phyloP scores from a whole-genome alignment of 37 sponge, comb jelly and placozoan species.

The Ephydatia muelleri region DNA sequence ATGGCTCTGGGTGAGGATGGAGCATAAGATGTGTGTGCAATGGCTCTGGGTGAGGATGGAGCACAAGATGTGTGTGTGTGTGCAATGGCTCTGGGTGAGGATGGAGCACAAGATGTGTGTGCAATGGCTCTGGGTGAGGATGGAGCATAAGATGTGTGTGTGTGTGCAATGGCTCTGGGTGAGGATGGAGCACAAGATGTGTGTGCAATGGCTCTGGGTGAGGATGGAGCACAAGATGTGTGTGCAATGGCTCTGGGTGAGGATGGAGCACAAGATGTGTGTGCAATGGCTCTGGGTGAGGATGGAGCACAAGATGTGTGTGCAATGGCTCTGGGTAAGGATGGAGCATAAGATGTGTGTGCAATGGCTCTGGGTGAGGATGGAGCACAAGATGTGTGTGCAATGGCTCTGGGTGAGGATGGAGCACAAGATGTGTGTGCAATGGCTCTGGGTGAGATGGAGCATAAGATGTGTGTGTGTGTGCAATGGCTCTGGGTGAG shows the following conservation, averaged over 20 bases:
- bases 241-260: not conserved
- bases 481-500: too few relatives aligned
- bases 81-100: not conserved
- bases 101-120: not conserved
- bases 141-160: not conserved
- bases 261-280: not conserved
- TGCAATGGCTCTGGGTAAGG: too few relatives aligned
- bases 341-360: not conserved
- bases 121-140: not conserved
- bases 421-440: not conserved
- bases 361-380: not conserved
- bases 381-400: too few relatives aligned
- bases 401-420: too few relatives aligned
- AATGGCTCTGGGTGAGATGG: not conserved
- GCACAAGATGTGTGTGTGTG: not conserved
- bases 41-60: constrained; percentile 5
- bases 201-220: not conserved
- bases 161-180: not conserved
- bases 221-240: not conserved
- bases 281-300: not conserved
- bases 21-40: not conserved
- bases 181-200: not conserved
- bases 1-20: not conserved
- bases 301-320: too few relatives aligned
- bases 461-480: too few relatives aligned